These are phyloP conservation scores for Lytechinus variegatus DNA, from an alignment of 35 echinoderm and acorn worm genomes.

Conservation along the genomic window DNA sequence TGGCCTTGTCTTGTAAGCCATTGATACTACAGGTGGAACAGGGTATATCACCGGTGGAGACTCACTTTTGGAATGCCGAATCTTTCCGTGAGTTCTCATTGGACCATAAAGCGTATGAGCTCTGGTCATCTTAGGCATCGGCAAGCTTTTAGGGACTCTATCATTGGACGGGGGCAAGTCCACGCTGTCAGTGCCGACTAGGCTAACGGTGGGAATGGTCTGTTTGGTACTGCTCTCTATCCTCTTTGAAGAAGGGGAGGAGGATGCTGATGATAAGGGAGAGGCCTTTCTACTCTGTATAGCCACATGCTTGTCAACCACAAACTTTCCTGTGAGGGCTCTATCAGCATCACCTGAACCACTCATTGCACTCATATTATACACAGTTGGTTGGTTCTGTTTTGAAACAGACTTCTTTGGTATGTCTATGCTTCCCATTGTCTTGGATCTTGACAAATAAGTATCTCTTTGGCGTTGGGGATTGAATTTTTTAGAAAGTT, in stretches of 20 bases:
- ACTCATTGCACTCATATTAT: constrained; percentile 47
- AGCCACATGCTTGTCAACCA: constrained; percentile 69
- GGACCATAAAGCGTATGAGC: constrained; percentile 72
- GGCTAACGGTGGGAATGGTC: neutral
- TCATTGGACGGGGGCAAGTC: neutral
- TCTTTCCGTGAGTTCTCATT: constrained; percentile 28
- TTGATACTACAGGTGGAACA: neutral
- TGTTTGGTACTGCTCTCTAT: neutral
- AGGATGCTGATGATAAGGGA: neutral
- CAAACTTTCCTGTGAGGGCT: constrained; percentile 8
- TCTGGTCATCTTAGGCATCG: constrained; percentile 61
- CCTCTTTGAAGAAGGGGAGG: neutral
- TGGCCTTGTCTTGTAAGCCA: neutral
- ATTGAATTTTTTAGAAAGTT: neutral
- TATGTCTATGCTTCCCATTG: constrained; percentile 12
- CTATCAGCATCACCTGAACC: constrained; percentile 15
- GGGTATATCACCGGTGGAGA: neutral
- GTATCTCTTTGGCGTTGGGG: neutral
- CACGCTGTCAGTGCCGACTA: neutral
- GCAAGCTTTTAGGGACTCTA: constrained; percentile 49
- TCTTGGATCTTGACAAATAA: neutral
- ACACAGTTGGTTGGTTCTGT: neutral
- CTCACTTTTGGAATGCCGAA: neutral
- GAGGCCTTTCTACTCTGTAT: constrained; percentile 45
- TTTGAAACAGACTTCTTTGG: neutral